Base-by-base conservation (phyloP, 2,888 invertebrate species). In the Marasmarcha lunaedactyla region DNA sequence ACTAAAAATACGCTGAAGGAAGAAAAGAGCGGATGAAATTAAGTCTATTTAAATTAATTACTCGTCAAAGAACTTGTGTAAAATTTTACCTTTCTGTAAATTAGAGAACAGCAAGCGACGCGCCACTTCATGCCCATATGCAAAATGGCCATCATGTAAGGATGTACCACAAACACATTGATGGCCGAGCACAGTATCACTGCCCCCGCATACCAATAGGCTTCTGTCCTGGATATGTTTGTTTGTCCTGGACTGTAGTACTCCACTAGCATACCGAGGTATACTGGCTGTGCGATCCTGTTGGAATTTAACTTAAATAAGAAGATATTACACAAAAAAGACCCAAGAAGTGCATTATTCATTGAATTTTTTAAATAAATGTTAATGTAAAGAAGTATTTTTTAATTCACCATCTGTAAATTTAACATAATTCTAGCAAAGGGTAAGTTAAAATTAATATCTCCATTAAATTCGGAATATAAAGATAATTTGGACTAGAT, bases 71-170 rank as follows among this genome's bases (percentile, higher is more conserved):
- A n/a, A n/a, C n/a, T n/a, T n/a, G n/a, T n/a, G n/a, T 2, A 36
- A 15, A 26, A 12, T 53, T 63, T 55, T 45, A 81, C 83, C 76
- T 95, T 95, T 62, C 93, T 87, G 62, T 94, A 95, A 42, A 96
- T 88, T 15, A 96, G 77, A 0, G 93, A 90, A 56, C 93, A 93
- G 55, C 91, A 89, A 0, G 93, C 92, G 0, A 95, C 87, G 10
- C 95, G 79, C 59, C 94, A 86, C 68, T 91, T 89, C 93, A 94
- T 92, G 35, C 95, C 94, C 69, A 92, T 86, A 54, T 92, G 90
- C 39, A 91, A 84, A 11, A 92, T 87, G 12, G 89, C 90, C 85
- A 95, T 89, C 89, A 95, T 94, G 61, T 93, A 94, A 0, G 94
- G 93, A 73, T 98, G 98, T 47, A 92, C 89, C n/a, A 91, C 79